Percentiles rank a stretch among this genome's conserved stretches.
Conservation (phyloP, 2,888 invertebrate species). For the Platerodrilus igneus region DNA sequence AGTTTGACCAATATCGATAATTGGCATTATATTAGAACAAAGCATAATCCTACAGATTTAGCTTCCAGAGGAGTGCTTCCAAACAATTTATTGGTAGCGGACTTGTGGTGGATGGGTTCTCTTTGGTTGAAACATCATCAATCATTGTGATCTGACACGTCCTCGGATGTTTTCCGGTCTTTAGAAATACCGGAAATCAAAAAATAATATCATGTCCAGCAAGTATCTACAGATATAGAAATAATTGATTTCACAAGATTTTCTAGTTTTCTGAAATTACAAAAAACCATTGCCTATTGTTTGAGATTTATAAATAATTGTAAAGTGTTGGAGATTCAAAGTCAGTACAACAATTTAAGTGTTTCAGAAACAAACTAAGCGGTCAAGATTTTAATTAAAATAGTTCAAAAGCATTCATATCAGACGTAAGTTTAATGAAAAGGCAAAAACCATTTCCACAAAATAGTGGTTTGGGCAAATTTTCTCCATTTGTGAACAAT, state of each 20-base stretch:
- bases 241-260: too few relatives aligned
- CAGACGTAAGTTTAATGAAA: too few relatives aligned
- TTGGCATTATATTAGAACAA: slow-evolving; percentile 1
- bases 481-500: slow-evolving; percentile 20
- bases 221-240: background rate
- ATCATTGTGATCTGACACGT: background rate
- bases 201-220: background rate
- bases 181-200: too few relatives aligned
- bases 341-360: too few relatives aligned
- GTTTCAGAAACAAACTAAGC: too few relatives aligned
- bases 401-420: too few relatives aligned
- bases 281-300: too few relatives aligned
- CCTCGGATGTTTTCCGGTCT: too few relatives aligned
- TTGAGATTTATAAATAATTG: too few relatives aligned
- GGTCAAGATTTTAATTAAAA: too few relatives aligned
- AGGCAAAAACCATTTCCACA: background rate
- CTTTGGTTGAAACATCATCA: background rate
- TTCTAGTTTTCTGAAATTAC: too few relatives aligned
- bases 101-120: slow-evolving; percentile 8
- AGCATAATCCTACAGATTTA: slow-evolving; percentile 7
- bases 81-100: background rate
- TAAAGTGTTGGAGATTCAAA: too few relatives aligned
- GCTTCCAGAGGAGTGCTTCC: slow-evolving; percentile 3
- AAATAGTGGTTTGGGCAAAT: slow-evolving; percentile 9
- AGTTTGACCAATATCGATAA: background rate